Evolutionary conservation across 2,888 invertebrate species (phyloP).

Genomic region (Sinodicranocentrus sp.): DNA sequence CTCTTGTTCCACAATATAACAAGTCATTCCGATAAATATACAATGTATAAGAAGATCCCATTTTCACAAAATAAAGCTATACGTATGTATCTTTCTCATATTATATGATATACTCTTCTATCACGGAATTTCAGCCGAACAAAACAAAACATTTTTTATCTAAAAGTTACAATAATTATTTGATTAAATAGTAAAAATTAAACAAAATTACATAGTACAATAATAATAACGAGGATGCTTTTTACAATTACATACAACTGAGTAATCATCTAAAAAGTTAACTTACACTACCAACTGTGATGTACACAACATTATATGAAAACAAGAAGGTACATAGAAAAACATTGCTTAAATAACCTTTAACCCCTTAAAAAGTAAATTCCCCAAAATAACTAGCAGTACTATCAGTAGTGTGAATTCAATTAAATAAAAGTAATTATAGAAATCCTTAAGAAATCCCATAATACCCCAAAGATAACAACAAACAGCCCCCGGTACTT

Average conservation of each 20-base stretch:
- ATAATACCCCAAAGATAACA: slow-evolving; percentile 17
- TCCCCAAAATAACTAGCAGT: slow-evolving; percentile 45
- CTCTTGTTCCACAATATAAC: slow-evolving; percentile 14
- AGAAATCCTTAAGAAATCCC: background rate
- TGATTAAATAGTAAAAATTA: slow-evolving; percentile 35
- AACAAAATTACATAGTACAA: slow-evolving; percentile 17
- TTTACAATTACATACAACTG: slow-evolving; percentile 31
- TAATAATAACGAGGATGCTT: slow-evolving; percentile 11
- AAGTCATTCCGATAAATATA: slow-evolving; percentile 38
- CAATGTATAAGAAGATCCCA: slow-evolving; percentile 30
- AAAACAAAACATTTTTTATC: slow-evolving; percentile 29
- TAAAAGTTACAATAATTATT: slow-evolving; percentile 6
- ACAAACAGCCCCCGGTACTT: background rate
- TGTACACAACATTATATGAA: slow-evolving; percentile 39
- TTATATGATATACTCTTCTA: background rate
- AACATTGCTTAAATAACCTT: slow-evolving; percentile 63
- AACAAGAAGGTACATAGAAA: slow-evolving; percentile 56
- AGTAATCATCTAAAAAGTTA: slow-evolving; percentile 23
- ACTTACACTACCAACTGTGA: slow-evolving; percentile 9
- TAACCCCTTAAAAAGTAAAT: slow-evolving; percentile 53
- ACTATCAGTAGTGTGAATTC: background rate
- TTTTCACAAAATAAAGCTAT: slow-evolving; percentile 52
- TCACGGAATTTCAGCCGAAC: slow-evolving; percentile 37
- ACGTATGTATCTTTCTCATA: background rate
- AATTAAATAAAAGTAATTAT: background rate